Base-by-base conservation (phyloP, 2,797 vertebrate species). In the Anas georgica region DNA sequence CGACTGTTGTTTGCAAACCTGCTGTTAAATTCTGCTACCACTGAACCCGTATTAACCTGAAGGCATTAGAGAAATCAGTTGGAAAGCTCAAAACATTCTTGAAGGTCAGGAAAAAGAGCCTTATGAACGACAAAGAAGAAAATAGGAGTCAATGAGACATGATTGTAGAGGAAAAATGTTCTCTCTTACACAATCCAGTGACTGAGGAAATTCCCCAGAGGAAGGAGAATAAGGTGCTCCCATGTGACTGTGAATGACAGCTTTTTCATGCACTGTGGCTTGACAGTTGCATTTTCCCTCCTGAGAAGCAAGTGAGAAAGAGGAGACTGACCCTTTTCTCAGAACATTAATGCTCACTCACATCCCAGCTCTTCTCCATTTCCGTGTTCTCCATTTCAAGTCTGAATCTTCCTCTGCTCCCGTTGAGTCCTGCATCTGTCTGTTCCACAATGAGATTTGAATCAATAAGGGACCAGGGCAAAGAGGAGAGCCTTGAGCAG, bases 101-200 rank as follows among this genome's bases (percentile, higher is more conserved):
- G 35, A 37, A 74, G 91, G 54, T 88, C 88, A 89, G 62, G 41
- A 43, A 63, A 29, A 85, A 55, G 72, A 43, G 31, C 26, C 72
- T 84, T 86, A 84, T 9, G 67, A 75, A 83, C 50, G 77, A 52
- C 58, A 92, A 90, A 91, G 92, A 93, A 87, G 94, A 89, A 94
- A 95, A 92, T 79, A 75, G 87, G 83, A 86, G 87, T 83, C 85
- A 90, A 48, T 80, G 60, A 95, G 77, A 79, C 43, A 75, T 45
- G 74, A 18, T n/a, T 25, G 39, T n/a, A 64, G 74, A 76, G 41
- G 77, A 9, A 91, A 81, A 93, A 72, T 77, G 75, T 28, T 83
- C 54, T 91, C 69, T 78, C 78, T 81, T 73, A 86, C 56, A 82
- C 81, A 95, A 91, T 46, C n/a, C 1, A 0, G 37, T 43, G 73